These are phyloP conservation scores for Pycnonotus jocosus DNA, from an alignment of 2,113 vertebrate genomes.

Conservation along the genomic window DNA sequence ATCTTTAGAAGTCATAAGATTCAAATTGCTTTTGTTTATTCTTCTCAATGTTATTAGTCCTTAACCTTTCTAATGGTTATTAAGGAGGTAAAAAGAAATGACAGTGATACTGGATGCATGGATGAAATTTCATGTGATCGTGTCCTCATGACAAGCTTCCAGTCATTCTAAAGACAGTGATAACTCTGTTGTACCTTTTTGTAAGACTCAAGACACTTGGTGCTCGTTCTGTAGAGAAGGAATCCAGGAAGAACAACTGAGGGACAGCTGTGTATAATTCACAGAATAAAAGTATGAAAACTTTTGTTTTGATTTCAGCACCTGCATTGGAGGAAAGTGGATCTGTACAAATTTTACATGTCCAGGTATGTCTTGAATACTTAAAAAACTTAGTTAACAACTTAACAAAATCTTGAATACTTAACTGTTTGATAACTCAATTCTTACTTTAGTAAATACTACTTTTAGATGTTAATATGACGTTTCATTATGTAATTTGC, in stretches of 20 bases:
- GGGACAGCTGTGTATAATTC: not conserved
- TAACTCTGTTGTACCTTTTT: not conserved
- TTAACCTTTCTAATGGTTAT: not conserved
- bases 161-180: not conserved
- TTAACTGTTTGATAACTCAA: not conserved
- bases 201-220: not conserved
- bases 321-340: constrained; percentile 87
- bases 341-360: constrained; percentile 87
- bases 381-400: not conserved
- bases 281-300: not conserved
- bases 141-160: not conserved
- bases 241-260: not conserved
- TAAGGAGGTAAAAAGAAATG: not conserved
- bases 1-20: not conserved
- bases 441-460: not conserved
- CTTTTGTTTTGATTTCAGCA: constrained; percentile 78
- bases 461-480: not conserved
- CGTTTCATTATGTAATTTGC: not conserved
- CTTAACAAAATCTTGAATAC: not conserved
- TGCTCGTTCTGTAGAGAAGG: not conserved
- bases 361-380: constrained; percentile 75
- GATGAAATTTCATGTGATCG: not conserved
- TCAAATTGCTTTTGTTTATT: not conserved
- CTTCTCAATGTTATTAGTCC: not conserved
- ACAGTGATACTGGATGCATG: not conserved